Evolutionary conservation across 2,797 vertebrate genomes (phyloP), one percentile per base, ranked within the genome.

Genomic region (Poliocrania exsul): DNA sequence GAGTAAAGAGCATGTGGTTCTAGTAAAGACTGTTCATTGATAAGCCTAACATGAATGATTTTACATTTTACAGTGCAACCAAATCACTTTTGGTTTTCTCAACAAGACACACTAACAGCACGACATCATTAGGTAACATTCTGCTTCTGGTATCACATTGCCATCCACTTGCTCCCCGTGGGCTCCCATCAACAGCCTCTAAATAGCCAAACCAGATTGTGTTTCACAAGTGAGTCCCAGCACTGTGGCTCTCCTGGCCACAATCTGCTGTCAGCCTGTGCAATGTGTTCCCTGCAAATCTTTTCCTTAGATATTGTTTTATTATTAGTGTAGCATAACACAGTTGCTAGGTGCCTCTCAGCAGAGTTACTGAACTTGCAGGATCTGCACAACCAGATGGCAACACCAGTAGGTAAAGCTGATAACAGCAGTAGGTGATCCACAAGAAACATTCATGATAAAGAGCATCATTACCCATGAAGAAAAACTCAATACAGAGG

Each of bases 131-230:
- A 64, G 35, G 29, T 49, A 90, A 77, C 20, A 58, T 62, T 58
- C 47, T 88, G 70, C 78, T 90, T 42, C 81, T 81, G 66, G 74
- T 78, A 93, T 47, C 88, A 62, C 20, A 2, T 5, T 86, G 66
- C 67, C 47, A 64, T 57, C 53, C n/a, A 26, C 54, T 50, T 47
- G 18, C 62, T 84, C 56, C 62, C 31, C 1, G 2, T 4, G 56
- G 73, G 44, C 37, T 94, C 62, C 73, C 23, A 15, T 31, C 49
- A 88, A 66, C 56, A 79, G 67, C 44, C 65, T 72, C 92, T 80
- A 84, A 94, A 93, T 12, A 84, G 26, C 14, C 40, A 17, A 74
- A 84, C 23, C 60, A 70, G n/a, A 5, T 1, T 38, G 60, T 37
- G 19, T 15, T 65, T 73, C 77, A 81, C 44, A 73, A 62, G 50